These are phyloP conservation scores for Zoanthus sansibaricus DNA, from an alignment of 92 coral and sea anemone genomes.

Conservation along the genomic window DNA sequence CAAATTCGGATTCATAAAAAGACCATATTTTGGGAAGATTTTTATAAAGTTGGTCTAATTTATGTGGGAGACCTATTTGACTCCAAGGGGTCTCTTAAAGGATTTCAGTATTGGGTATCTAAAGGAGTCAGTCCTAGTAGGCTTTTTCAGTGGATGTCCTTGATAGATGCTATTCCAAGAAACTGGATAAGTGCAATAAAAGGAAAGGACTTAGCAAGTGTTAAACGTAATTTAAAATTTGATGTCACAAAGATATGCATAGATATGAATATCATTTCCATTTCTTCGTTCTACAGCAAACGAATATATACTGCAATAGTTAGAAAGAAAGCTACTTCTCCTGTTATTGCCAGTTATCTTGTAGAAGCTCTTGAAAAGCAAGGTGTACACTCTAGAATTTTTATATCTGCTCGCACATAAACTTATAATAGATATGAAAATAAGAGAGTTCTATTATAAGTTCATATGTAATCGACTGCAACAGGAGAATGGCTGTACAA, in stretches of 20 bases:
- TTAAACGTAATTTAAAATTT: conserved; percentile 3
- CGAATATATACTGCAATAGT: no score
- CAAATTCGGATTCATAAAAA: conserved; percentile 5
- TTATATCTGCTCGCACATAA: no score
- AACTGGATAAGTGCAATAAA: conserved; percentile 7
- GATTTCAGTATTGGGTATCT: conserved; percentile 8
- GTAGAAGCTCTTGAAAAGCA: no score
- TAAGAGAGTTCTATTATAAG: no score
- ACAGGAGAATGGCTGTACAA: no score
- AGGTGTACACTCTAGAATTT: no score
- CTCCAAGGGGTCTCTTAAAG: conserved; percentile 5
- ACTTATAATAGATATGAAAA: no score
- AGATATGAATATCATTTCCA: no score
- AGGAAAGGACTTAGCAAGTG: not conserved
- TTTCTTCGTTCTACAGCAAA: no score
- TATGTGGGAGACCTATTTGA: not conserved
- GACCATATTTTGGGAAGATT: conserved; percentile 23
- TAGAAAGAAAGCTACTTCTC: no score
- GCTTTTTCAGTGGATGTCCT: conserved; percentile 5
- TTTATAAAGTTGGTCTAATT: not conserved
- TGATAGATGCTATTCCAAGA: conserved; percentile 2
- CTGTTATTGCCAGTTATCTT: no score
- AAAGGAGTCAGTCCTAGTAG: conserved; percentile 9
- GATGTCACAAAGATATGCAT: not conserved
- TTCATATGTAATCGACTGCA: no score